Conservation (phyloP, 2,888 invertebrate species). For the Lucinisca nassula region DNA sequence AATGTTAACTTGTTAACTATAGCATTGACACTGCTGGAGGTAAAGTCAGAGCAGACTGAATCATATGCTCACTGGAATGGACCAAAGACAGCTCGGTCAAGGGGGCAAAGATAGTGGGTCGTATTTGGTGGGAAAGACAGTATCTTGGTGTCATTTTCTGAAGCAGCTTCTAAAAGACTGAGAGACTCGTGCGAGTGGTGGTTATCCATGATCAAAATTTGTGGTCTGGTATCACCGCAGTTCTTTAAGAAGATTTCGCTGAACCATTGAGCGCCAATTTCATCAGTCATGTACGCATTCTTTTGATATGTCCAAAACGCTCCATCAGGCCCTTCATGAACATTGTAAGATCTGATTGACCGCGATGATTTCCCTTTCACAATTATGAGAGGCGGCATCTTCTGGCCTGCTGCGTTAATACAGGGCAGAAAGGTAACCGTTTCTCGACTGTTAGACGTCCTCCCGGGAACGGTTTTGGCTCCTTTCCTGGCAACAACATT, state of each 20-base stretch:
- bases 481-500: background rate
- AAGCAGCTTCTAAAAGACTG: constrained; percentile 15
- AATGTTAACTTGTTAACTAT: background rate
- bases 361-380: constrained; percentile 47
- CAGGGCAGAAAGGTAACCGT: constrained; percentile 10
- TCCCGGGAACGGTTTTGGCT: background rate
- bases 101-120: background rate
- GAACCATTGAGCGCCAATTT: background rate
- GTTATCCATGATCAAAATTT: background rate
- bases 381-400: constrained; percentile 45
- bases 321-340: background rate
- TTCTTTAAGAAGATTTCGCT: background rate
- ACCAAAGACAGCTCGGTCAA: no score
- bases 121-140: background rate
- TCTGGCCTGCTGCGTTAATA: background rate
- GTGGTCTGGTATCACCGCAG: background rate
- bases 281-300: background rate
- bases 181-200: constrained; percentile 1
- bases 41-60: background rate
- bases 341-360: background rate
- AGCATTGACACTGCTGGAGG: background rate
- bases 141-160: constrained; percentile 6
- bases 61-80: background rate
- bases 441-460: background rate
- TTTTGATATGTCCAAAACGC: background rate